Conservation (phyloP, 2,888 invertebrate genomes). For the Blomia tropicalis region DNA sequence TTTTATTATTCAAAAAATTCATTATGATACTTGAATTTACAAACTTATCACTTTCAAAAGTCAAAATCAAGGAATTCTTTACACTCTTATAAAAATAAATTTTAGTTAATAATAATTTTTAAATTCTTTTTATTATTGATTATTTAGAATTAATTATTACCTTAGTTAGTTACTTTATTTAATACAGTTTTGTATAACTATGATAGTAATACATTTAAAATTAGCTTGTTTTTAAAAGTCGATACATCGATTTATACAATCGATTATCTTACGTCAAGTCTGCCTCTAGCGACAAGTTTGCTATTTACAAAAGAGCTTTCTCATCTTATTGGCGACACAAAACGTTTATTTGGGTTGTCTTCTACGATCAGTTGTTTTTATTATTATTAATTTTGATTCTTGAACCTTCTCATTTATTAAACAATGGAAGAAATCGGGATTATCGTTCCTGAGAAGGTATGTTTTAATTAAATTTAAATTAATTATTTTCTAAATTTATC, state of each 20-base stretch:
- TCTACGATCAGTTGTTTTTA: background rate
- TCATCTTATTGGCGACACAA: too few relatives aligned
- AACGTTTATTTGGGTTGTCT: background rate
- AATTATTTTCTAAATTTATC: conserved; percentile 19
- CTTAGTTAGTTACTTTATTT: too few relatives aligned
- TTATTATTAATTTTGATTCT: background rate
- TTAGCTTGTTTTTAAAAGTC: too few relatives aligned
- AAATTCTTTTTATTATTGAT: background rate
- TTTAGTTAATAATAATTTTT: background rate
- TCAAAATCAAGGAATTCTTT: background rate
- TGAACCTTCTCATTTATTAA: background rate
- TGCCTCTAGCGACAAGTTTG: background rate
- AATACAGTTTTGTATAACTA: too few relatives aligned
- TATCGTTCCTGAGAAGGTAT: conserved; percentile 60
- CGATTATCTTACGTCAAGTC: too few relatives aligned
- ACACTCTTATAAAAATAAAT: background rate
- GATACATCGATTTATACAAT: too few relatives aligned
- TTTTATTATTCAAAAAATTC: background rate
- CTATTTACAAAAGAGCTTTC: background rate
- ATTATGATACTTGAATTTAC: background rate
- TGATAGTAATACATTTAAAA: too few relatives aligned
- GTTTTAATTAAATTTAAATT: conserved; percentile 29
- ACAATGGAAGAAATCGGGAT: conserved; percentile 67
- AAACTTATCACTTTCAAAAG: background rate
- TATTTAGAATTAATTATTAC: too few relatives aligned